Evolutionary conservation across 2,888 invertebrate species (phyloP), one percentile per base, ranked within the genome.

Genomic region (Hirudinaria manillensis): DNA sequence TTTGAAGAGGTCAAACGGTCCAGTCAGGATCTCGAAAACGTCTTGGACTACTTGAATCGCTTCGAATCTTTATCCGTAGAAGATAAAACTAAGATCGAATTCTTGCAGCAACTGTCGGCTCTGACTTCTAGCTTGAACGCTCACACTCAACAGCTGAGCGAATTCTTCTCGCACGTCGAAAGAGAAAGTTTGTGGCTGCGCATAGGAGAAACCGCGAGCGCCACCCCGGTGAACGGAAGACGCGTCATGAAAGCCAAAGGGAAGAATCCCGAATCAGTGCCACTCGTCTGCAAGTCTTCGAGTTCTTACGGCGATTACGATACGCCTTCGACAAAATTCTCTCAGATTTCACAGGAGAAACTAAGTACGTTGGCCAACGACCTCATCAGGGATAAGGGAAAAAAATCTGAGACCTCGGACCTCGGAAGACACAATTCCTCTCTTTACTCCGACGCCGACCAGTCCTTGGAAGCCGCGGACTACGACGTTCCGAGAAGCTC

Each of bases 401-500:
- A 61, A 61, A 61, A 29, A 27, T 61, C 61, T 1, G 61, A 61
- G 10, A 61, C 61, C 1, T 61, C 29, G 29, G 61, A 61, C 24
- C 29, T 27, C 29, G 61, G 7, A 10, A 61, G 3, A 10, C 61
- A 24, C 29, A 61, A 16, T 27, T 27, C 61, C 61, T 61, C 29
- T 10, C 61, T 61, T 19, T 45, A 45, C 13, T 61, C 61, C 21
- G 61, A 27, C n/a, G 13, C 24, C 6, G 24, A 61, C 24, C 61
- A 7, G 6, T 27, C 24, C 13, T 27, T 61, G 13, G 29, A 61
- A 24, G 61, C 24, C 24, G 19, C 24, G 3, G 61, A 61, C n/a
- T 73, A 73, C 65, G 73, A 73, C 29, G 24, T 56, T 0, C 73
- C 73, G 27, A 61, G 45, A 73, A 65, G 36, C 21, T 73, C 65